Percentiles rank a stretch among this genome's conserved stretches.
Evolutionary conservation across 2,888 invertebrate genomes (phyloP).

Genomic region (Ceriagrion tenellum): DNA sequence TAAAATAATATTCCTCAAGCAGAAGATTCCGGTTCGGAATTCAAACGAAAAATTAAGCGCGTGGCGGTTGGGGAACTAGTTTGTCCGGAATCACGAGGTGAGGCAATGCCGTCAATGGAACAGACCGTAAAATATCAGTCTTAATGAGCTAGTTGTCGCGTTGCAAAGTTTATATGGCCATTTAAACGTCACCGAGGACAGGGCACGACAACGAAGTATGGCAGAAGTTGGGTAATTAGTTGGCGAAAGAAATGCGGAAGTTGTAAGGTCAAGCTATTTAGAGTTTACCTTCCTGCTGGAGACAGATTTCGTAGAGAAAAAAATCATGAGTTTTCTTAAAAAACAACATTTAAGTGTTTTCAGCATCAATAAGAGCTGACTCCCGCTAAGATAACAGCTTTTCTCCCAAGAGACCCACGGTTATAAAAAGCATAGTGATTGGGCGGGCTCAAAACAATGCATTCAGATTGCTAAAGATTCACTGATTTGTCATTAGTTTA

Average conservation of each 20-base stretch:
- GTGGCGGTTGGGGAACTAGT: neutral
- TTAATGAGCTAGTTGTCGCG: neutral
- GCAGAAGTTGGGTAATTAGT: neutral
- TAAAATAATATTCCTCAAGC: neutral
- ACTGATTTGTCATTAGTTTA: no score
- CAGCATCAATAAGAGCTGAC: no score
- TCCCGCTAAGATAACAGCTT: no score
- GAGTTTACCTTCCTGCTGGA: no score
- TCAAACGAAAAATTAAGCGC: neutral
- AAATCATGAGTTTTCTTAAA: no score
- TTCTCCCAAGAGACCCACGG: no score
- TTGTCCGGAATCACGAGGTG: neutral
- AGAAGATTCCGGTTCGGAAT: neutral
- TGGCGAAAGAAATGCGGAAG: constrained; percentile 13
- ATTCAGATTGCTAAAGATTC: no score
- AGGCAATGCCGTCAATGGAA: neutral
- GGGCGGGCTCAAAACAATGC: no score
- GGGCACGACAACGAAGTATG: neutral
- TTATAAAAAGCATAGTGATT: no score
- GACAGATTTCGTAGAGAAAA: no score
- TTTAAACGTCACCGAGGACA: neutral
- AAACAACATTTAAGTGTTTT: no score
- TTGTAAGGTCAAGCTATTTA: no score
- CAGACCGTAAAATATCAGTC: neutral
- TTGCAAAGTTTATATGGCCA: neutral